Base-by-base conservation (phyloP, 1,140 invertebrate genomes). In the Ips nitidus region DNA sequence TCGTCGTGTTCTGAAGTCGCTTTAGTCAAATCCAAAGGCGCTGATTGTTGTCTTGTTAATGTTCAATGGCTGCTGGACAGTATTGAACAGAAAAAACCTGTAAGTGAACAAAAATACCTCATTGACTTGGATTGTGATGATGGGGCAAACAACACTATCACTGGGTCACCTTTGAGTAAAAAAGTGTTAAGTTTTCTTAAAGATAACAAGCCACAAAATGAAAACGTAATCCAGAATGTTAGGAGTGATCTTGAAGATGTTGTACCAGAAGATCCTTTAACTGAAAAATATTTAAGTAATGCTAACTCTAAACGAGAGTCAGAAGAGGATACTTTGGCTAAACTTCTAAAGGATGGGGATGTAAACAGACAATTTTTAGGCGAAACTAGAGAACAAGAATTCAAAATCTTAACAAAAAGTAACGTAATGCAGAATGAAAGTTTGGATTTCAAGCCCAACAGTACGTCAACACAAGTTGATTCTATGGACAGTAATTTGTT, bases 51-150 rank as follows among this genome's bases (percentile, higher is more conserved):
- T 73, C 82, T 93, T 53, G 86, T 95, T 1, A 86, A 81, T 50
- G 41, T 89, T 52, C 81, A 86, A 8, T 95, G 94, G 94, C 77
- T 95, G 39, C 75, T 89, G 22, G 86, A 90, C 68, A 91, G 91
- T 78, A 87, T 92, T 1, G 84, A 85, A 68, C 79, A 86, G 0
- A 84, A 85, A 58, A 81, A 80, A 60, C 81, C 86, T 4, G 84
- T 88, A 2, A 80, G 82, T 36, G 91, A 92, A 79, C 82, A 85
- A 41, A 75, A 80, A 22, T 87, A 83, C 73, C 72, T 83, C 57
- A 78, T 80, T 36, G 71, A 66, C 69, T 22, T 22, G 22, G 45
- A 59, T 4, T 73, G 52, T 36, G 71, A 73, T 1, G 80, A 65
- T 36, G 52, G 68, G 45, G 71, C 82, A 66, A 80, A 69, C 5